Evolutionary conservation across 2,888 invertebrate genomes (phyloP).

Genomic region (Trilocha varians): DNA sequence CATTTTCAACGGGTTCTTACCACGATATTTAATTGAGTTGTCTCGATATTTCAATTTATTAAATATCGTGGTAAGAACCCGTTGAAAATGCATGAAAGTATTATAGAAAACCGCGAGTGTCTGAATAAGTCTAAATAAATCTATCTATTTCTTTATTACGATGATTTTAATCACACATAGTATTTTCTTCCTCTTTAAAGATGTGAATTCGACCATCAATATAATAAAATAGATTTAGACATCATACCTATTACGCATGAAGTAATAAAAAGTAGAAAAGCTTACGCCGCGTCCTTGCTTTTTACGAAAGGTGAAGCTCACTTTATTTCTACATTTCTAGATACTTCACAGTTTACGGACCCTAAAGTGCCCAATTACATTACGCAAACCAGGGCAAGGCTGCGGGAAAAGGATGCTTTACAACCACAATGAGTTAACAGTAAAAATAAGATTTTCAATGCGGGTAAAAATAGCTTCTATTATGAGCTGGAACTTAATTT

Average conservation of each 20-base stretch:
- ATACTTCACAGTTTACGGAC: conserved; percentile 17
- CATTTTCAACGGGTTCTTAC: too few relatives aligned
- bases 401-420: neutral
- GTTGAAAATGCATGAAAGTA: too few relatives aligned
- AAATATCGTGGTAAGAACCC: too few relatives aligned
- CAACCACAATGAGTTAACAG: neutral
- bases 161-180: too few relatives aligned
- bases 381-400: conserved; percentile 10
- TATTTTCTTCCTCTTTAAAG: too few relatives aligned
- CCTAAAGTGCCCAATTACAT: conserved; percentile 15
- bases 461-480: neutral
- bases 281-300: neutral
- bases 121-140: too few relatives aligned
- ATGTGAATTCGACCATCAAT: too few relatives aligned
- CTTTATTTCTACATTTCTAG: conserved; percentile 6
- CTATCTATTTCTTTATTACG: too few relatives aligned
- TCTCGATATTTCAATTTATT: too few relatives aligned
- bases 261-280: neutral
- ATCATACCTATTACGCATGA: neutral
- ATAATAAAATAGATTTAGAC: too few relatives aligned
- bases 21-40: too few relatives aligned
- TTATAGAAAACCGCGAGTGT: too few relatives aligned
- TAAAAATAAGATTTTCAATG: neutral
- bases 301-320: neutral
- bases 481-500: neutral